These are phyloP conservation scores for Lomographa bimaculata DNA, from an alignment of 2,888 invertebrate species.

Conservation along the genomic window DNA sequence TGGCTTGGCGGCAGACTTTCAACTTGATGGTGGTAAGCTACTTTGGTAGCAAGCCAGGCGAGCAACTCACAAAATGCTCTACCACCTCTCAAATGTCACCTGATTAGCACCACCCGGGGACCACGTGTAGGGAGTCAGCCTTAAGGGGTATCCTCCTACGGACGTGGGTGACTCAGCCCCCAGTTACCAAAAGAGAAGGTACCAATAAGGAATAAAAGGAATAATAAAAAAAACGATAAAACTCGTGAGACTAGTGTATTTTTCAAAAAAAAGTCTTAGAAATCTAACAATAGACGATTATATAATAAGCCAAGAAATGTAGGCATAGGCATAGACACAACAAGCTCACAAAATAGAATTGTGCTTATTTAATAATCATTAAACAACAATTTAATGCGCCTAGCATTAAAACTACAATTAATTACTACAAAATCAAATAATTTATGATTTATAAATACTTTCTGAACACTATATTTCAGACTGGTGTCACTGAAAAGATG, in stretches of 20 bases:
- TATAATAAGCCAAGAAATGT: constrained; percentile 40
- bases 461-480: background rate
- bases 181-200: no score
- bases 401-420: constrained; percentile 12
- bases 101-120: no score
- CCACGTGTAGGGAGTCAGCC: no score
- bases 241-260: constrained; percentile 58
- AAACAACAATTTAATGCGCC: constrained; percentile 6
- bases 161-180: no score
- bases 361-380: constrained; percentile 32
- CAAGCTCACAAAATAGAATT: constrained; percentile 37
- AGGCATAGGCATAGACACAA: constrained; percentile 33
- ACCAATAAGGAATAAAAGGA: no score
- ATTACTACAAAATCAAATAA: background rate
- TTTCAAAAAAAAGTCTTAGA: constrained; percentile 43
- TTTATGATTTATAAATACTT: background rate
- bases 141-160: no score
- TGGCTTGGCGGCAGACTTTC: no score
- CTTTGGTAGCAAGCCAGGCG: no score
- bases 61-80: no score
- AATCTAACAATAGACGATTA: constrained; percentile 35
- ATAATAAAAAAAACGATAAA: no score
- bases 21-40: no score
- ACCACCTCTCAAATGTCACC: no score
- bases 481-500: background rate